phyloP scores from a whole-genome alignment of 2,797 vertebrate species.

The Leptodactylus fallax region DNA sequence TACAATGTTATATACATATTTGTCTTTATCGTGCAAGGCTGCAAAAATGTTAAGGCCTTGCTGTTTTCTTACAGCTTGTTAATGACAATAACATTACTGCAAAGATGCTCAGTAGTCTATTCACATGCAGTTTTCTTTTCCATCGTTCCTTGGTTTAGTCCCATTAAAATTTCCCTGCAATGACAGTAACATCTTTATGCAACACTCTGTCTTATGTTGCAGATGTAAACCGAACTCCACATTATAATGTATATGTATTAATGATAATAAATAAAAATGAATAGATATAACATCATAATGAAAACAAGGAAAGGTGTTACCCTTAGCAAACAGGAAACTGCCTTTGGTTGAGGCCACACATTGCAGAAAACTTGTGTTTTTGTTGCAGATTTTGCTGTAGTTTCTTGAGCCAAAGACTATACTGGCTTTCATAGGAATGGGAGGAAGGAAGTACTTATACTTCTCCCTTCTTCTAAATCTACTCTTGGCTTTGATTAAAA shows the following conservation, averaged over 20 bases:
- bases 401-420: too few relatives aligned
- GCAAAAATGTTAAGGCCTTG: background rate
- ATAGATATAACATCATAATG: background rate
- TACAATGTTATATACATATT: background rate
- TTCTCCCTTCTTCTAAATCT: too few relatives aligned
- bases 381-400: too few relatives aligned
- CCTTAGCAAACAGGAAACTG: too few relatives aligned
- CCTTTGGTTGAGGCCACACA: too few relatives aligned
- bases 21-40: background rate
- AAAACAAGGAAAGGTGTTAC: background rate
- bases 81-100: constrained; percentile 14
- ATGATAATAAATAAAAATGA: background rate
- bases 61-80: constrained; percentile 8
- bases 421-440: too few relatives aligned
- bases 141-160: background rate
- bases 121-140: background rate
- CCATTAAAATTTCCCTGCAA: background rate
- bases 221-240: background rate
- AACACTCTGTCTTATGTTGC: background rate
- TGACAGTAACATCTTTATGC: background rate
- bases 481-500: too few relatives aligned
- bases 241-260: background rate
- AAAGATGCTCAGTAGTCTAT: background rate
- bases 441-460: too few relatives aligned
- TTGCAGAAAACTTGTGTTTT: too few relatives aligned